Evolutionary conservation across 2,888 invertebrate genomes (phyloP), one percentile per base, ranked within the genome.

Genomic region (Caenorhabditis drosophilae): DNA sequence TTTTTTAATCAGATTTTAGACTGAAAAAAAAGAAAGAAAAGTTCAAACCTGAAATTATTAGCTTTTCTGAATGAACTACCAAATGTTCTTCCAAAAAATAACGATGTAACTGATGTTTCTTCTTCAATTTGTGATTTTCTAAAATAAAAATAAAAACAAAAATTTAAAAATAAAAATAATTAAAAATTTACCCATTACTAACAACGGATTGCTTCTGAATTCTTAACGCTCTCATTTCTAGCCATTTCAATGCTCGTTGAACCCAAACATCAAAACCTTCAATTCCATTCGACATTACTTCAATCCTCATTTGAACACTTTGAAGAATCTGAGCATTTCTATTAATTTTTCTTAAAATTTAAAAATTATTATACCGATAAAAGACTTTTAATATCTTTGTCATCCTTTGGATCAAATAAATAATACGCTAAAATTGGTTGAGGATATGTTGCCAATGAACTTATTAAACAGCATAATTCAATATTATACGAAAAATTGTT

Each of bases 391-490:
- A 47, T 48, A 1, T 44, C 26, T 20, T 40, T 45, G 18, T 59
- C 60, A 36, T 66, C 52, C 20, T 66, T 66, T 16, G 48, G 42
- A 35, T 92, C 92, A 67, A 97, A 88, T 44, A 97, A 87, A 84
- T 94, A 89, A 2, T 93, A 91, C 70, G 92, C 89, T 50, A 96
- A 87, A 53, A 96, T 86, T 6, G 94, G 92, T 75, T 94, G 90
- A 0, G 95, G 92, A 85, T 92, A 91, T 60, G 91, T 89, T 4
- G 93, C 91, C 71, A 97, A 87, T 73, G 91, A 89, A 31, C 92
- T 90, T 45, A 97, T 88, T 26, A 94, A 87, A 4, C 92, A 91
- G 26, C 72, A 60, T n/a, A 81, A 45, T 48, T 77, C 75, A 4
- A 77, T 55, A 42, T 72, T 70, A 51, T 66, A 73, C 1, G 63